Evolutionary conservation across 2,797 vertebrate species (phyloP).

Genomic region (Sebastes minor): DNA sequence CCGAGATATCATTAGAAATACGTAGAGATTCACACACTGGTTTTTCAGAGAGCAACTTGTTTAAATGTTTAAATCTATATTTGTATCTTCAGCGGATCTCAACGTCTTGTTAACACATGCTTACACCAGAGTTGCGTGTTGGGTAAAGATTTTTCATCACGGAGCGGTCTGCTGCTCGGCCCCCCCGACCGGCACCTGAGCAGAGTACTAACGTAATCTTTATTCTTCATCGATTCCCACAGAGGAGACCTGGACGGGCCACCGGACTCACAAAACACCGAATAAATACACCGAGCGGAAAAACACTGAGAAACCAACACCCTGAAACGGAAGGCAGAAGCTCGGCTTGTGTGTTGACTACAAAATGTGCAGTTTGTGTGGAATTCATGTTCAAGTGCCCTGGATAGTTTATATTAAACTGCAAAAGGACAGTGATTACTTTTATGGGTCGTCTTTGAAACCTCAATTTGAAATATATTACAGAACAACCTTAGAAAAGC

Average conservation of each 20-base stretch:
- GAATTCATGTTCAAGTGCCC: too few relatives aligned
- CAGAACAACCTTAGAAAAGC: background rate
- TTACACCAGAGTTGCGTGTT: background rate
- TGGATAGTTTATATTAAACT: too few relatives aligned
- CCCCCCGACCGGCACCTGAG: background rate
- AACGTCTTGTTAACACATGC: background rate
- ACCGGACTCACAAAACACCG: background rate
- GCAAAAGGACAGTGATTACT: background rate
- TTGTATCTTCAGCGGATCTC: background rate
- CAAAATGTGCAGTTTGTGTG: background rate
- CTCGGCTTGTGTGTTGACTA: background rate
- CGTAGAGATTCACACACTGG: background rate
- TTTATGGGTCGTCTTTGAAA: background rate
- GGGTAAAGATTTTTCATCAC: constrained; percentile 15
- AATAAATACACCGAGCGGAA: background rate
- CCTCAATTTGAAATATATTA: background rate
- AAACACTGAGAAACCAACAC: background rate
- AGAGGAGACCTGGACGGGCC: background rate
- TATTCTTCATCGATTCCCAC: background rate
- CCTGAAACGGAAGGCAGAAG: background rate
- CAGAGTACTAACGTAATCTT: background rate
- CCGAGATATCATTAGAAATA: background rate
- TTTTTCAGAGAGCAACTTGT: too few relatives aligned
- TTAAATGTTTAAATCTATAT: background rate
- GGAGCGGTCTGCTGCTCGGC: background rate